Evolutionary conservation across 2,888 invertebrate genomes (phyloP).

Genomic region (Drosophila phalerata): DNA sequence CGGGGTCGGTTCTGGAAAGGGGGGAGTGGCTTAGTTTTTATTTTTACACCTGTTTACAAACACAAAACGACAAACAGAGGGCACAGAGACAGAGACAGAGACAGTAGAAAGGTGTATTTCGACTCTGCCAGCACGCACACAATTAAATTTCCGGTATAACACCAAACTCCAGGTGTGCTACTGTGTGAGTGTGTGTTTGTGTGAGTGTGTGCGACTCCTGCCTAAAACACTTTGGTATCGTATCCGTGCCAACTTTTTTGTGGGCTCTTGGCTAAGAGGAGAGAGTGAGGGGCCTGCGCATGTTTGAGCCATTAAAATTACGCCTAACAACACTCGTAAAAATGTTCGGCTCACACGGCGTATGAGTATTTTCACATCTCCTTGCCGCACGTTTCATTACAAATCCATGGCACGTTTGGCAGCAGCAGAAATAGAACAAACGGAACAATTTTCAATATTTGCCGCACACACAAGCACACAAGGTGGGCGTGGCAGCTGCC

Average conservation of each 20-base stretch:
- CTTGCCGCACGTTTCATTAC: constrained; percentile 74
- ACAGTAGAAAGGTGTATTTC: constrained; percentile 53
- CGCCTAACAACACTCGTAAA: constrained; percentile 77
- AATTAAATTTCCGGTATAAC: constrained; percentile 78
- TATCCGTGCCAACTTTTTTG: constrained; percentile 52
- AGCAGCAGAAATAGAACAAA: constrained; percentile 40
- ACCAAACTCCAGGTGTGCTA: constrained; percentile 61
- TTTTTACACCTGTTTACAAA: constrained; percentile 78
- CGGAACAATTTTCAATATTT: constrained; percentile 71
- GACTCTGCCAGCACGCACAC: constrained; percentile 77
- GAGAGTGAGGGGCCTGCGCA: constrained; percentile 41
- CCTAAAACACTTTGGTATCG: constrained; percentile 68
- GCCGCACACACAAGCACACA: constrained; percentile 34
- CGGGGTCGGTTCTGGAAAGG: background rate
- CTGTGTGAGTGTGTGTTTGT: constrained; percentile 7
- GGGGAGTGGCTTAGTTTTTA: constrained; percentile 77
- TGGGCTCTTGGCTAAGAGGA: constrained; percentile 9
- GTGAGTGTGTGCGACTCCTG: constrained; percentile 3
- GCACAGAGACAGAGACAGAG: constrained; percentile 4
- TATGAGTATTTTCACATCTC: constrained; percentile 66
- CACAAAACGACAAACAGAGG: constrained; percentile 28
- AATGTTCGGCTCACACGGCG: constrained; percentile 69
- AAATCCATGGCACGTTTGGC: constrained; percentile 76
- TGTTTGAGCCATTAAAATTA: constrained; percentile 80
- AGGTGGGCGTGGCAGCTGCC: constrained; percentile 70